Evolutionary conservation across 1,140 invertebrate species (phyloP).

Genomic region (Gonioctena quinquepunctata): DNA sequence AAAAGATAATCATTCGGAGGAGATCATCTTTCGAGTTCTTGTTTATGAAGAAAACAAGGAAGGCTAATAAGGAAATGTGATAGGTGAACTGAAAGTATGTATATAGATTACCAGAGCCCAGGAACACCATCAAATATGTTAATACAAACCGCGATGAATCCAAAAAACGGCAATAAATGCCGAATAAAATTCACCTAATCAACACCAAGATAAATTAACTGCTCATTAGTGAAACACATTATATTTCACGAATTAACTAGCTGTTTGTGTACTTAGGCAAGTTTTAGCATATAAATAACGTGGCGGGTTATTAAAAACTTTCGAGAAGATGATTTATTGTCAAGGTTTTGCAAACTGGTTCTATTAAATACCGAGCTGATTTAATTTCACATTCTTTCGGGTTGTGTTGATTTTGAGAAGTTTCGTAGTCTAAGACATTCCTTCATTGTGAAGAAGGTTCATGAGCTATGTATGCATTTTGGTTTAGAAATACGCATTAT

Average conservation of each 20-base stretch:
- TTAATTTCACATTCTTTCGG: background rate
- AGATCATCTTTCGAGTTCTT: no score
- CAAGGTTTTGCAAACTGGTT: background rate
- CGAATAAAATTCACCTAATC: constrained; percentile 44
- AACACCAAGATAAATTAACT: constrained; percentile 50
- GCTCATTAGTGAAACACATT: constrained; percentile 48
- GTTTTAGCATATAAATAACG: constrained; percentile 45
- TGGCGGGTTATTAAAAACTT: constrained; percentile 11
- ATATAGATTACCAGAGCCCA: no score
- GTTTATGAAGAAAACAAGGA: no score
- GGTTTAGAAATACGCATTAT: no score
- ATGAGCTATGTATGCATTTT: no score
- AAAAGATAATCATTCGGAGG: no score
- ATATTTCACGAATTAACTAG: constrained; percentile 49
- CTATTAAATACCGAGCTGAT: background rate
- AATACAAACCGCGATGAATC: constrained; percentile 14
- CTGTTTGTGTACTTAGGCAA: constrained; percentile 39
- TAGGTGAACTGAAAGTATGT: no score
- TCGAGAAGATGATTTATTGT: background rate
- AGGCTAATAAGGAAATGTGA: no score
- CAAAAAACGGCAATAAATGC: constrained; percentile 9
- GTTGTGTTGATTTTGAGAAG: no score
- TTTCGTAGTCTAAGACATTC: no score
- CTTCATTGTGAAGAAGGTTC: no score
- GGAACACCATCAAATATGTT: constrained; percentile 12